phyloP scores from a whole-genome alignment of 2,113 vertebrate species.

The Amphilophus citrinellus region DNA sequence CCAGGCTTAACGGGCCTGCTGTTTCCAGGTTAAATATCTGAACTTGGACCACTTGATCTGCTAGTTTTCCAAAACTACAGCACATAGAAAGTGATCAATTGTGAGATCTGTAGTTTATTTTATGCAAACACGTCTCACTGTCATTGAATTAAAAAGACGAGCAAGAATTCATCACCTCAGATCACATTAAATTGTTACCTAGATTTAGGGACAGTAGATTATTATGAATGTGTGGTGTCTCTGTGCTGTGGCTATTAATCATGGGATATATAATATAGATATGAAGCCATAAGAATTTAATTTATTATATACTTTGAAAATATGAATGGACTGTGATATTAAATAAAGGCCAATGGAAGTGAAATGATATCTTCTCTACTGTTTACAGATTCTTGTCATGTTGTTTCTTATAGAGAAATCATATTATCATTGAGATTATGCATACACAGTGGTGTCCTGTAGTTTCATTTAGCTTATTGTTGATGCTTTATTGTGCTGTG shows the following conservation, averaged over 20 bases:
- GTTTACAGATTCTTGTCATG: conserved; percentile 43
- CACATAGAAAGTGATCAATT: neutral
- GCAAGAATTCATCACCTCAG: conserved; percentile 6
- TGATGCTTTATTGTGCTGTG: neutral
- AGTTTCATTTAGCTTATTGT: neutral
- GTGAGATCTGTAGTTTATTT: neutral
- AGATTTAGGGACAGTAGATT: neutral
- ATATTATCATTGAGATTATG: neutral
- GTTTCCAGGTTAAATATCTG: too few relatives aligned
- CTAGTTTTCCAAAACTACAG: neutral
- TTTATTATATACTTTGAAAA: conserved; percentile 93
- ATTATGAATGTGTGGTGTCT: conserved; percentile 81
- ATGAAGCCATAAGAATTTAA: conserved; percentile 90
- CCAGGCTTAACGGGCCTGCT: too few relatives aligned
- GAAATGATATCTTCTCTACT: conserved; percentile 29
- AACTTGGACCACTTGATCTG: too few relatives aligned
- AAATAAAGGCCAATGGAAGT: conserved; percentile 51
- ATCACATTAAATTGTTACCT: conserved; percentile 30
- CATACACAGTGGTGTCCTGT: neutral
- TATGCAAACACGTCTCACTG: too few relatives aligned
- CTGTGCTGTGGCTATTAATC: conserved; percentile 59
- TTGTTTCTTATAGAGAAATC: neutral
- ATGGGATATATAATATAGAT: conserved; percentile 81
- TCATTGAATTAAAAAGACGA: conserved; percentile 3
- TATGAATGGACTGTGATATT: conserved; percentile 79